Percentiles rank a stretch among this genome's conserved stretches.
phyloP scores from a whole-genome alignment of 1,140 invertebrate species.

The Callitettix versicolor region DNA sequence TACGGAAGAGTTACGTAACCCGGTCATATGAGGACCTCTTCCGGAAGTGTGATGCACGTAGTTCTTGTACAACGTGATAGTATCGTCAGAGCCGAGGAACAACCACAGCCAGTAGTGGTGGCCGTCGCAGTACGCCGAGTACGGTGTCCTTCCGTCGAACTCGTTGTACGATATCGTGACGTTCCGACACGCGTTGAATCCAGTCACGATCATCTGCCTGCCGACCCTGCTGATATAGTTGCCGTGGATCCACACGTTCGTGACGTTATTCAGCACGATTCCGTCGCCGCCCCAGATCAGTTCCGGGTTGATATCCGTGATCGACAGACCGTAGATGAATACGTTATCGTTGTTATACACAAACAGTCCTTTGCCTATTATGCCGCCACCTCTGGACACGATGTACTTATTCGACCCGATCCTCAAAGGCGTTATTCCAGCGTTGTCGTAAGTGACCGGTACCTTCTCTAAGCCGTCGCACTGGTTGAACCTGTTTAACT shows the following conservation, averaged over 20 bases:
- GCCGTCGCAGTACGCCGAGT: slow-evolving; percentile 3
- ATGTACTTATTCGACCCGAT: slow-evolving; percentile 3
- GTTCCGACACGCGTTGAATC: not conserved
- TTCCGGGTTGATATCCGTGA: slow-evolving; percentile 3
- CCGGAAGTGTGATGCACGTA: not conserved
- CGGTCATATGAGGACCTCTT: slow-evolving; percentile 1
- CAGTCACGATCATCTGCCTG: not conserved
- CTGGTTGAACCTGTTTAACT: not conserved
- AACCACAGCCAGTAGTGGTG: slow-evolving; percentile 11
- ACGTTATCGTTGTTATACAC: not conserved
- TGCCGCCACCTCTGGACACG: not conserved
- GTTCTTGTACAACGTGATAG: not conserved
- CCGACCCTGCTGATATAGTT: not conserved
- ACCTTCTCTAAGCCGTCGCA: not conserved
- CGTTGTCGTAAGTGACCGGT: not conserved
- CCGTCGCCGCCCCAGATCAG: slow-evolving; percentile 7
- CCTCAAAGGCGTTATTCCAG: not conserved
- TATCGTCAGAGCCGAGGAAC: not conserved
- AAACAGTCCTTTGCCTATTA: slow-evolving; percentile 1
- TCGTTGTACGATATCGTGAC: not conserved
- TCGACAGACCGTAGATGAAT: not conserved
- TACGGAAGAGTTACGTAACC: not conserved
- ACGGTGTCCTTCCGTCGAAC: slow-evolving; percentile 9
- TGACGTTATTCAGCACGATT: not conserved
- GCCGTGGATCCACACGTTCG: not conserved